phyloP scores from a whole-genome alignment of 2,113 vertebrate genomes.

The Procavia capensis region DNA sequence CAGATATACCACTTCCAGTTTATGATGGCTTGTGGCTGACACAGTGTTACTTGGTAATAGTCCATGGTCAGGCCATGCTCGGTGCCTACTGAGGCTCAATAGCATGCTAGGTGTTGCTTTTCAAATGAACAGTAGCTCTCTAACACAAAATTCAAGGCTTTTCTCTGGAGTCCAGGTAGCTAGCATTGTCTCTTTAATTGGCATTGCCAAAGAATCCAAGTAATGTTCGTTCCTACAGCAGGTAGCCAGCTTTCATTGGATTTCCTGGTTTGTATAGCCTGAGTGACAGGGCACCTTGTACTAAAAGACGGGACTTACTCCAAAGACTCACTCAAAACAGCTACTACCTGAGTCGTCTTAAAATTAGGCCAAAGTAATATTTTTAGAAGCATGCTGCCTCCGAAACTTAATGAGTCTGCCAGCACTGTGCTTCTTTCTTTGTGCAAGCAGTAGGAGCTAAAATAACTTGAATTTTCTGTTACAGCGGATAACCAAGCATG shows the following conservation, averaged over 20 bases:
- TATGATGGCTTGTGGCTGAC: background rate
- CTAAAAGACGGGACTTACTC: background rate
- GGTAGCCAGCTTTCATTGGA: background rate
- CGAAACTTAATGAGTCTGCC: background rate
- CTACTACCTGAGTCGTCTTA: background rate
- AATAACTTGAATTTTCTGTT: background rate
- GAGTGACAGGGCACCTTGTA: background rate
- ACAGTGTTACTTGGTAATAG: background rate
- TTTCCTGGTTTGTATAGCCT: background rate
- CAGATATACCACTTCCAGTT: background rate
- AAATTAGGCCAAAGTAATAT: background rate
- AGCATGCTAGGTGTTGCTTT: background rate
- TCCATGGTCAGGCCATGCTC: too few relatives aligned
- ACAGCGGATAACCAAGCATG: background rate
- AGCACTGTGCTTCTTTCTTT: background rate
- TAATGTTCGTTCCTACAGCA: too few relatives aligned
- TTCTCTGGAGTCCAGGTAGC: background rate
- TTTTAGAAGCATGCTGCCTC: background rate
- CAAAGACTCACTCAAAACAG: background rate
- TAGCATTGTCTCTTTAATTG: background rate
- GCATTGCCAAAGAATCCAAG: background rate
- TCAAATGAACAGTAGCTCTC: background rate
- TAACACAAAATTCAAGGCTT: background rate
- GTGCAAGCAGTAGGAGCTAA: background rate
- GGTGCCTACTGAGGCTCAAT: too few relatives aligned